A percentile compares a stretch with the other conserved stretches of the same genome.
phyloP scores from a whole-genome alignment of 2,797 vertebrate species.

The Onychomys torridus region DNA sequence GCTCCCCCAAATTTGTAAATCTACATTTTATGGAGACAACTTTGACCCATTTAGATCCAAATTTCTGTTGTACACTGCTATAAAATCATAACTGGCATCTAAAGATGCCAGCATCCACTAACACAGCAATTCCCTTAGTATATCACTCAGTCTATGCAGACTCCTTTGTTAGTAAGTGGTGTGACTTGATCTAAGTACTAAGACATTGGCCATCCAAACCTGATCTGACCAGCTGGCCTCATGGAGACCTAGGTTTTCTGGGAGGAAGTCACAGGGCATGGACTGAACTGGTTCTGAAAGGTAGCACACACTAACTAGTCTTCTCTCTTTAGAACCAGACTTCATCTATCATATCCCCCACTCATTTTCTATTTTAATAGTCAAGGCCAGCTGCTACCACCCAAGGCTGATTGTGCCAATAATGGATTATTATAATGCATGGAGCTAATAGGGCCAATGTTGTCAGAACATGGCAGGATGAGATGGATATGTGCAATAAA shows the following conservation, averaged over 20 bases:
- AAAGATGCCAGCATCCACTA: not conserved
- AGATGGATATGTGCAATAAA: conserved; percentile 79
- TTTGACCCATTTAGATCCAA: not conserved
- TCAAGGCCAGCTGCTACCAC: conserved; percentile 69
- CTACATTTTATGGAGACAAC: not conserved
- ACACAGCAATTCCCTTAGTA: not conserved
- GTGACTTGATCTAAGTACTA: not conserved
- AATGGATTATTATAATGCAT: conserved; percentile 76
- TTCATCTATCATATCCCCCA: conserved; percentile 33
- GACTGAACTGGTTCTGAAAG: conserved; percentile 3
- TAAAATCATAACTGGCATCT: not conserved
- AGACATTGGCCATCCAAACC: not conserved
- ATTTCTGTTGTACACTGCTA: not conserved
- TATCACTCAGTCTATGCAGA: not conserved
- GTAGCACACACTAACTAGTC: not conserved
- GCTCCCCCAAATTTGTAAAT: not conserved
- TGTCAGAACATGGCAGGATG: conserved; percentile 68
- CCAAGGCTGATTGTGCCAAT: conserved; percentile 70
- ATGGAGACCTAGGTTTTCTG: not conserved
- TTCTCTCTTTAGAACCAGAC: conserved; percentile 22
- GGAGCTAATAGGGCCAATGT: conserved; percentile 67
- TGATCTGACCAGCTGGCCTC: not conserved
- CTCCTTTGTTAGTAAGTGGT: not conserved
- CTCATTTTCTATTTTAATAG: conserved; percentile 45
- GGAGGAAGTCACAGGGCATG: not conserved